Evolutionary conservation across 1,140 invertebrate genomes (phyloP), one percentile per base, ranked within the genome.

Genomic region (Thrips palmi): DNA sequence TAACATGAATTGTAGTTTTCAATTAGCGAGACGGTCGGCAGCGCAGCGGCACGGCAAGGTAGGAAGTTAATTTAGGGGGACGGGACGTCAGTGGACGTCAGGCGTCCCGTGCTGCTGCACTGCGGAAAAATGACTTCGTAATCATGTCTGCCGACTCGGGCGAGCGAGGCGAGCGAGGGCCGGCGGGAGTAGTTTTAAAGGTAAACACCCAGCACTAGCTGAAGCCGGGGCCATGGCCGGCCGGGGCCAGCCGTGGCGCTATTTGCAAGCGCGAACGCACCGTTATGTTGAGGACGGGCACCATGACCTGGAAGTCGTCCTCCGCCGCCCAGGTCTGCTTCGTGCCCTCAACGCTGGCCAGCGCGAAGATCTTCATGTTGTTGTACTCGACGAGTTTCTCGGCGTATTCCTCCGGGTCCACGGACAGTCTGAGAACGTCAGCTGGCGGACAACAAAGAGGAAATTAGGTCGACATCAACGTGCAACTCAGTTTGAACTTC

Each of bases 241-340:
- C n/a, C n/a, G n/a, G n/a, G n/a, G n/a, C n/a, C n/a, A n/a, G 17
- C 59, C 51, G 10, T 53, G 47, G 39, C 57, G 58, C 45, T 62
- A 57, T 33, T 62, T 59, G 21, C 58, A 36, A 17, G 31, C 29
- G n/a, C n/a, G n/a, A n/a, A n/a, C n/a, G n/a, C n/a, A n/a, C n/a
- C n/a, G n/a, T 54, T n/a, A 70, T 57, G 49, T 60, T 59, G 45
- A 70, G 56, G 32, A 54, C 58, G 6, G 74, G 73, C 47, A 72
- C 72, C 17, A 63, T 58, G 18, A 77, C 57, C 27, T 64, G 62
- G 54, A 75, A 73, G 49, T 74, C 70, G 47, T 74, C 71, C 47
- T 74, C 71, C 37, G 71, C 70, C 24, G 66, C 66, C 70, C 71
- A 76, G 3, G 65, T 61, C 49, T 75, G 73, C 5, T 64, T 60